Base-by-base conservation (phyloP, 2,888 invertebrate genomes). In the Apantesis nais region DNA sequence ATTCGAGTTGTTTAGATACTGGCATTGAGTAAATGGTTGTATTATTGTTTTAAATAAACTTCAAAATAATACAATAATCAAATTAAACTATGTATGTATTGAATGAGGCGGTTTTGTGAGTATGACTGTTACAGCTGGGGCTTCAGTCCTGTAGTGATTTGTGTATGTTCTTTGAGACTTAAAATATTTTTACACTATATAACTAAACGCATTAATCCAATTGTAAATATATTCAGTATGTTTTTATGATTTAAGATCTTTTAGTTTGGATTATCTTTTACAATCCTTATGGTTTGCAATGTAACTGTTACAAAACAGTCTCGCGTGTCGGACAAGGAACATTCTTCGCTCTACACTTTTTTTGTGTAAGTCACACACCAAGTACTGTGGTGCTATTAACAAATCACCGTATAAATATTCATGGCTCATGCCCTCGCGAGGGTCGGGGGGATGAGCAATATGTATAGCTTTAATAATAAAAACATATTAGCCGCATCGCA, bases 401-500 rank as follows among this genome's bases (percentile, higher is more conserved):
- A 93, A 94, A 94, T 94, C 93, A 93, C 89, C 89, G 90, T 86
- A 92, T 93, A 88, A 90, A 93, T 93, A 94, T 93, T 92, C 92
- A 93, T 92, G 85, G 89, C 84, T 89, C 88, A 92, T 92, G 90
- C 93, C 90, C 88, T 83, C 78, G 83, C 78, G 83, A 77, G 82
- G 81, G 80, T 80, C 82, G 79, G 77, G 87, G 88, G 89, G 90
- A 92, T 91, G 92, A 85, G 85, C 90, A 89, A 90, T 90, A 90
- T 86, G 88, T 90, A 88, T 88, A 88, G 86, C 87, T 92, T 92
- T 93, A 92, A 93, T 93, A 94, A 93, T 93, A 92, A 92, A 94
- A 94, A 93, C 93, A 92, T 94, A 94, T 94, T 94, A 94, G 93
- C 91, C 90, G 89, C 93, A 93, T 94, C 89, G 94, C 94, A 94